Evolutionary conservation across 2,888 invertebrate genomes (phyloP), one percentile per base, ranked within the genome.

Genomic region (Minunthozetes semirufus): DNA sequence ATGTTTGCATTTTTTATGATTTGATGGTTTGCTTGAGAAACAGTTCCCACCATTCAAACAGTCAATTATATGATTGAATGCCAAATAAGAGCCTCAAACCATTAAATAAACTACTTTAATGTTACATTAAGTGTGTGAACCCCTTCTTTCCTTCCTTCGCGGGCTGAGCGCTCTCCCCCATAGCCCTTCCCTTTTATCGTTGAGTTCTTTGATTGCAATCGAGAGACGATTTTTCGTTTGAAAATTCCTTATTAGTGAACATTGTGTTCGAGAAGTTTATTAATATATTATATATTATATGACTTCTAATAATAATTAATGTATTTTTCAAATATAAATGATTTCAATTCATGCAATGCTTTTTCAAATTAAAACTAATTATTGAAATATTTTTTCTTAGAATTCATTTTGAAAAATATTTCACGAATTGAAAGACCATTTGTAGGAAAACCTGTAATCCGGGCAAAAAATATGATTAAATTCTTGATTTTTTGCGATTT

Each of bases 41-140:
- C 66, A 33, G 66, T 68, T 68, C 68, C 68, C 68, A 68, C 68
- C 42, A 68, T 68, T 42, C 1, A 42, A 68, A 42, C 13, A 68
- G 68, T 46, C 68, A 68, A 68, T 68, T 68, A 68, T 68, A 68
- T 68, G 68, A 68, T 68, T 68, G 68, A 68, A 68, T 68, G 68
- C 42, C 68, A 68, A 5, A 68, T 1, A 68, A 68, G 25, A 42
- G 42, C 68, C 68, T 42, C 42, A 68, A 42, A 42, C 68, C 68
- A 68, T 68, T n/a, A 68, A 42, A 68, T 68, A 68, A 68, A 46
- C n/a, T 19, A 38, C 42, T 68, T 46, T 42, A 29, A 68, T 33
- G 25, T 63, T 42, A 46, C 33, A 46, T 68, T 68, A 42, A 68
- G 68, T 63, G 38, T 63, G 63, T 68, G 68, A 68, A 68, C 68